Percentiles rank a stretch among this genome's conserved stretches.
Conservation (phyloP, 2,888 invertebrate genomes). For the Tuta absoluta region DNA sequence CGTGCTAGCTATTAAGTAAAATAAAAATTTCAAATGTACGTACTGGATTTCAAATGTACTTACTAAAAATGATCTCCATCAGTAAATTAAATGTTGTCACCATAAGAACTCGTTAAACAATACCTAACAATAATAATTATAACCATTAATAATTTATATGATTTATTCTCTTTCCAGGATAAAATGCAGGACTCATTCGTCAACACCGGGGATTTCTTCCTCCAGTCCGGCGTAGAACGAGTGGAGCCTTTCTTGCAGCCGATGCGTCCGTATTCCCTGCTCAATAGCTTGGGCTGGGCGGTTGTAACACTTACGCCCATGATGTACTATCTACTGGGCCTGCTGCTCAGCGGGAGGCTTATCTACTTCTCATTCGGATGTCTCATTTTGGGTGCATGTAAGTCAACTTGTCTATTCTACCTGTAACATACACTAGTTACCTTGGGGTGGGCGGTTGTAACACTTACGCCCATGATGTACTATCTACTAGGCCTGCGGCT, state of each 20-base stretch:
- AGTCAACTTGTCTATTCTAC: constrained; percentile 64
- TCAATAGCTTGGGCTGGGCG: constrained; percentile 88
- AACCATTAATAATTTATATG: too few relatives aligned
- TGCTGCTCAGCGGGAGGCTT: constrained; percentile 87
- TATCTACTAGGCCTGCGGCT: constrained; percentile 84
- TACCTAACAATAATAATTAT: too few relatives aligned
- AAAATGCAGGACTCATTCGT: constrained; percentile 87
- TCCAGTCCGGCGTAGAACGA: constrained; percentile 86
- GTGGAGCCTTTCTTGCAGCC: constrained; percentile 80
- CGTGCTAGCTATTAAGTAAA: too few relatives aligned
- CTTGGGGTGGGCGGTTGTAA: constrained; percentile 84
- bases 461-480: constrained; percentile 87
- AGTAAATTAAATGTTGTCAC: too few relatives aligned
- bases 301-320: constrained; percentile 85
- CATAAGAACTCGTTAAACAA: too few relatives aligned
- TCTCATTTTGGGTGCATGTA: constrained; percentile 87
- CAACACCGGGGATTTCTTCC: constrained; percentile 89
- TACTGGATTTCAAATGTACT: too few relatives aligned
- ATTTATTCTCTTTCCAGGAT: constrained; percentile 77
- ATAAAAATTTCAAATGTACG: too few relatives aligned
- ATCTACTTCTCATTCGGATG: constrained; percentile 85
- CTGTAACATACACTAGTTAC: too few relatives aligned
- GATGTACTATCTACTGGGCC: constrained; percentile 84
- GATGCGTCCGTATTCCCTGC: constrained; percentile 83
- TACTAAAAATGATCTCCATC: too few relatives aligned